Conservation (phyloP, 2,888 invertebrate genomes). For the Ommatoiulus sabulosus region DNA sequence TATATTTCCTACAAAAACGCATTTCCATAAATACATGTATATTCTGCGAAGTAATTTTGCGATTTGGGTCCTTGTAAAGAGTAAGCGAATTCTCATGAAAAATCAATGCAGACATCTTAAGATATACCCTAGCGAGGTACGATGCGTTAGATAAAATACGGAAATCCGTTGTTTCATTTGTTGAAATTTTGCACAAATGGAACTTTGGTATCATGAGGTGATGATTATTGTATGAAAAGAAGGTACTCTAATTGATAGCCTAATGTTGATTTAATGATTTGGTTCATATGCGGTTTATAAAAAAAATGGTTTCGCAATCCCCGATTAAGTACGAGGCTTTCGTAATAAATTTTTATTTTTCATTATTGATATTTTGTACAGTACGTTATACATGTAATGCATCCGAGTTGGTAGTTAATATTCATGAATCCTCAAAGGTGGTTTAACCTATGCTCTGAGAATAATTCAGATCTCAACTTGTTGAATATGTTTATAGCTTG, state of each 20-base stretch:
- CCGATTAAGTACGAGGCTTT: no score
- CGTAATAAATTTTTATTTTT: no score
- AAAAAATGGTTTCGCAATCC: no score
- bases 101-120: neutral
- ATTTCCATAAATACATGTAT: neutral
- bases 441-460: neutral
- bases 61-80: neutral
- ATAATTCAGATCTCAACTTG: neutral
- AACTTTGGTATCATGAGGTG: neutral
- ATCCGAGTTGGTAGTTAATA: neutral
- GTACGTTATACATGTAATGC: no score
- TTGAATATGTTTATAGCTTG: neutral
- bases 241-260: neutral
- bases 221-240: neutral
- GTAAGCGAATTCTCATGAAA: neutral
- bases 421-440: neutral
- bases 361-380: no score
- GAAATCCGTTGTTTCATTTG: no score
- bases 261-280: no score
- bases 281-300: no score
- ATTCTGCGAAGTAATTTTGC: neutral
- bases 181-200: neutral
- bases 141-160: no score
- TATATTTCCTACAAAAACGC: neutral
- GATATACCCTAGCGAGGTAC: neutral